Base-by-base conservation (phyloP, 1,140 invertebrate genomes). In the Hermatobates lingyangjiaoensis region DNA sequence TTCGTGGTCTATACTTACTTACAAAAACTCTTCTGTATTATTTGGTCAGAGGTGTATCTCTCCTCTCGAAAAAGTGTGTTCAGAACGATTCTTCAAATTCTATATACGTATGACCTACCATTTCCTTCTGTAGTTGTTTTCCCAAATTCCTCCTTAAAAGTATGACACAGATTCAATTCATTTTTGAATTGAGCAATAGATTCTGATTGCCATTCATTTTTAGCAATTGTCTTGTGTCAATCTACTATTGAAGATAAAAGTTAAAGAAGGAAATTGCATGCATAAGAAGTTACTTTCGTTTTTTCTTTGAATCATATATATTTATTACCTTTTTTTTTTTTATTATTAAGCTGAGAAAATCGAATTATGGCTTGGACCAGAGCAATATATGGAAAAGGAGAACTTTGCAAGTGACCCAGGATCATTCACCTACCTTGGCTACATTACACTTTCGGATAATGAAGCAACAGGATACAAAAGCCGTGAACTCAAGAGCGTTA, bases 401-500 rank as follows among this genome's bases (percentile, higher is more conserved):
- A 42, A 45, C 12, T 44, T 51, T 21, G 50, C 40, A 27, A 46
- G 12, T 18, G 23, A 24, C 12, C 23, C 45, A 12, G 53, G 64
- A 27, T 68, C 66, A 28, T 86, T 82, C 64, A 75, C 75, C 57
- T 81, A 81, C 58, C 63, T 87, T 14, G 82, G 87, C 1, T 88
- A 85, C 68, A 80, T 91, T 21, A 79, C 77, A 1, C 65, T 91
- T 39, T 83, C 83, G 5, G 82, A 86, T 63, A 90, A 89, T 66
- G 74, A 79, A 54, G 75, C 74, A 54, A 85, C 84, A 1, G 74
- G 79, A 54, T 86, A 80, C 63, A 87, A 87, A 65, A 86, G 84
- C 26, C 68, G 87, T 42, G 87, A 92, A 63, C 68, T 91, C 0
- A 87, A 90, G 66, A 87, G 83, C 39, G 83, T 87, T 7, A 79